phyloP scores from a whole-genome alignment of 2,113 vertebrate genomes.

The Orientallactaga bullata region DNA sequence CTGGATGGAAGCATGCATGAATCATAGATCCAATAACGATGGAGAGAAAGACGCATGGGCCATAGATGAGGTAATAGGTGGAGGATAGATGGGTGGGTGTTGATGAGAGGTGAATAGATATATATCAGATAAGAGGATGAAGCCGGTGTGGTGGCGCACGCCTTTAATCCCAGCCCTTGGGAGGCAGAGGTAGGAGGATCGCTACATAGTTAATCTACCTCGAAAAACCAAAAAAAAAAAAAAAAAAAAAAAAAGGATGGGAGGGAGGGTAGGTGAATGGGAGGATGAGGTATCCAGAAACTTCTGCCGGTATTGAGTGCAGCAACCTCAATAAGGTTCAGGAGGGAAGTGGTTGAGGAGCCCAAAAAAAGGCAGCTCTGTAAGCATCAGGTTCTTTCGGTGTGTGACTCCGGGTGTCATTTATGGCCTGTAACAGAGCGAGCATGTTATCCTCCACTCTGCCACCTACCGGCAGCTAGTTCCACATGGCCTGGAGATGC shows the following conservation, averaged over 20 bases:
- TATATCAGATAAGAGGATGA: not conserved
- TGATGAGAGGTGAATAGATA: no score
- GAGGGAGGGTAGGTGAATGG: no score
- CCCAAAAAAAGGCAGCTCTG: no score
- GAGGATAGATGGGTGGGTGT: not conserved
- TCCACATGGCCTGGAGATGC: not conserved
- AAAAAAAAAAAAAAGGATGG: no score
- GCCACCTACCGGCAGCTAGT: not conserved
- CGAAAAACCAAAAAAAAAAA: no score
- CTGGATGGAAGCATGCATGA: no score
- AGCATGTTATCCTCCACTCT: rapidly evolving
- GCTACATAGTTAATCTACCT: no score
- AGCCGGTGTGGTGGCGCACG: no score
- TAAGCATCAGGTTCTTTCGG: not conserved
- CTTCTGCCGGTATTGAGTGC: not conserved
- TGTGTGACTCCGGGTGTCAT: not conserved
- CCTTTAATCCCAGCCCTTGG: no score
- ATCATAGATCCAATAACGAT: not conserved
- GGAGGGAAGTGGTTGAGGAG: not conserved
- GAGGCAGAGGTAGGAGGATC: no score
- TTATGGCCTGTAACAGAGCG: rapidly evolving
- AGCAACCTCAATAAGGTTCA: not conserved
- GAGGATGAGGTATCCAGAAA: not conserved
- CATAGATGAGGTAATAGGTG: not conserved
- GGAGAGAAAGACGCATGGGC: not conserved